These are phyloP conservation scores for Ochropleura plecta DNA, from an alignment of 2,888 invertebrate species.

Conservation along the genomic window DNA sequence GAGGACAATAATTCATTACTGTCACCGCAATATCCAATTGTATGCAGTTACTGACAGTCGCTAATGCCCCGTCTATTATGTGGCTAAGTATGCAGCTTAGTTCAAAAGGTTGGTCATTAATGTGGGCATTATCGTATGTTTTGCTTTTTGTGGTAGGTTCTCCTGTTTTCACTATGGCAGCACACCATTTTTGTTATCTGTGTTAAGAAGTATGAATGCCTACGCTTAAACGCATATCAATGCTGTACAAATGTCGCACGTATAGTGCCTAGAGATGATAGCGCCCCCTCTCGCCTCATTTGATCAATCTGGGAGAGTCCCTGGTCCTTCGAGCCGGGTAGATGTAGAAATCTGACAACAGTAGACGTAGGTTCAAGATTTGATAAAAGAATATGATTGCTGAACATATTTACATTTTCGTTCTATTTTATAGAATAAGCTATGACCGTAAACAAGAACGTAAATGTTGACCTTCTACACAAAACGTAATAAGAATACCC, in stretches of 20 bases:
- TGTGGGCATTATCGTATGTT: background rate
- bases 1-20: conserved; percentile 50
- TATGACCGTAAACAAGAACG: background rate
- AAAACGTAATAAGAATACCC: background rate
- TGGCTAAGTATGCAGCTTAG: conserved; percentile 21
- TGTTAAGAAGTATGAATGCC: too few species aligned
- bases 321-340: conserved; percentile 13
- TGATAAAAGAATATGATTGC: background rate
- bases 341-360: background rate
- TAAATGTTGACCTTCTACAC: background rate
- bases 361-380: background rate
- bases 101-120: conserved; percentile 23
- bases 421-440: background rate
- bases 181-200: background rate
- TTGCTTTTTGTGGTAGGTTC: background rate
- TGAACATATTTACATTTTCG: background rate
- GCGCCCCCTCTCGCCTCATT: too few species aligned
- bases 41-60: conserved; percentile 47
- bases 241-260: too few species aligned
- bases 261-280: too few species aligned
- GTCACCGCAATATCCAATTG: conserved; percentile 52
- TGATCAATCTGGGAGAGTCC: background rate
- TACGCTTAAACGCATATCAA: too few species aligned
- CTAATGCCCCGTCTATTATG: conserved; percentile 40
- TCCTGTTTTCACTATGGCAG: background rate